Evolutionary conservation across 2,888 invertebrate genomes (phyloP).

Genomic region (Apamea monoglypha): DNA sequence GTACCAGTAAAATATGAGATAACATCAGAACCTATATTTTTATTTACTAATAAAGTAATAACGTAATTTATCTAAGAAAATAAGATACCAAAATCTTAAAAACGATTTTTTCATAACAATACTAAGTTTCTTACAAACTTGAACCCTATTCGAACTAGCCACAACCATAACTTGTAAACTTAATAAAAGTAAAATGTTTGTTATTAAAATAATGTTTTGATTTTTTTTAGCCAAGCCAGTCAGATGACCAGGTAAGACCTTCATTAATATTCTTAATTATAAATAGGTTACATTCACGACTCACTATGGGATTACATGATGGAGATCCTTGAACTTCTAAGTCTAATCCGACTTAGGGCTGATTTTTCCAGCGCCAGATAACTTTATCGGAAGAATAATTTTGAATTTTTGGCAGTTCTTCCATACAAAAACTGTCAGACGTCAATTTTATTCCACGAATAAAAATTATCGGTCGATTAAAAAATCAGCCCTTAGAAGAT

Average conservation of each 20-base stretch:
- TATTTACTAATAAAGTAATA: background rate
- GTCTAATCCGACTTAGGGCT: background rate
- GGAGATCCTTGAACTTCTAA: too few species aligned
- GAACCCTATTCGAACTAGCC: background rate
- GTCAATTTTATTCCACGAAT: too few species aligned
- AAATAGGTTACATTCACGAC: background rate
- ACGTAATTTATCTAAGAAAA: background rate
- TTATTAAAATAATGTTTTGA: background rate
- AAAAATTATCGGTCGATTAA: too few species aligned
- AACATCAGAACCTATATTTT: background rate
- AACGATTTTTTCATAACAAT: background rate
- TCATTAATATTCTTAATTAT: background rate
- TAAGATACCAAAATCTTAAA: background rate
- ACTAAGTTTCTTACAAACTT: background rate
- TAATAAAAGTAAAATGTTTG: background rate
- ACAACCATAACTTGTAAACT: background rate
- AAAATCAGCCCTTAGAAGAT: background rate
- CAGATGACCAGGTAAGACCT: constrained; percentile 43
- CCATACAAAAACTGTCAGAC: too few species aligned
- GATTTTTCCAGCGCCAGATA: too few species aligned
- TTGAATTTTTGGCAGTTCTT: too few species aligned
- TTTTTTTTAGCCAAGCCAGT: constrained; percentile 24
- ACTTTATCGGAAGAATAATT: too few species aligned
- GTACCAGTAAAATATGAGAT: too few species aligned
- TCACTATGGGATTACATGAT: background rate